Percentiles rank a stretch among this genome's conserved stretches.
These are phyloP conservation scores for Drosophila anceps DNA, from an alignment of 2,888 invertebrate species.

Conservation along the genomic window DNA sequence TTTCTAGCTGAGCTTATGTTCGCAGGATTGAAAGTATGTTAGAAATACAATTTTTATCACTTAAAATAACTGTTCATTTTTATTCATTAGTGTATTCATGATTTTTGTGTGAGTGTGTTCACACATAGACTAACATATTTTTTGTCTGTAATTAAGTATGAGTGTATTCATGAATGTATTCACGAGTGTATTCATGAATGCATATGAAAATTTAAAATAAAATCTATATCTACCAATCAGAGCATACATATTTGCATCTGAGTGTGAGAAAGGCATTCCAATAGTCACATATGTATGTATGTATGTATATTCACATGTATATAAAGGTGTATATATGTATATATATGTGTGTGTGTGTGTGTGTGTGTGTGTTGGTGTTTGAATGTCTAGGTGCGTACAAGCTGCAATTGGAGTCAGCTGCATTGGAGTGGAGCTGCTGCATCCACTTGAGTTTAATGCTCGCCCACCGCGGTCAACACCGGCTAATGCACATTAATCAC, in stretches of 20 bases:
- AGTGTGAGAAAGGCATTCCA: neutral
- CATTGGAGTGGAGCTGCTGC: constrained; percentile 16
- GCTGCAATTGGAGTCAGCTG: constrained; percentile 30
- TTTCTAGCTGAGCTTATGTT: neutral
- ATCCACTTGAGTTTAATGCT: constrained; percentile 41
- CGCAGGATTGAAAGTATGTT: neutral
- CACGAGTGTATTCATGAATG: neutral
- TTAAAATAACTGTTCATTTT: neutral
- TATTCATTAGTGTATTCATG: constrained; percentile 15
- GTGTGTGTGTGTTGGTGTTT: neutral
- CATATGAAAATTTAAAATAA: neutral
- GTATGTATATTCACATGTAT: too few species aligned
- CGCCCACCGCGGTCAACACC: constrained; percentile 60
- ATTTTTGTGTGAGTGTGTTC: neutral
- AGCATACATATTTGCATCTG: neutral
- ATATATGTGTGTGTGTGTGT: neutral
- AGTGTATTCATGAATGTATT: constrained; percentile 6
- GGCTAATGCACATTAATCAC: constrained; percentile 64
- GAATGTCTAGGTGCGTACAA: constrained; percentile 20
- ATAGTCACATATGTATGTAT: neutral
- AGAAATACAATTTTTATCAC: neutral
- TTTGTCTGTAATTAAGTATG: neutral
- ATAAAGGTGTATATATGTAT: neutral
- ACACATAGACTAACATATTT: neutral
- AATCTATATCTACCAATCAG: neutral